A percentile compares a stretch with the other conserved stretches of the same genome.
Conservation (phyloP, 1,140 invertebrate species). For the Portunus trituberculatus region DNA sequence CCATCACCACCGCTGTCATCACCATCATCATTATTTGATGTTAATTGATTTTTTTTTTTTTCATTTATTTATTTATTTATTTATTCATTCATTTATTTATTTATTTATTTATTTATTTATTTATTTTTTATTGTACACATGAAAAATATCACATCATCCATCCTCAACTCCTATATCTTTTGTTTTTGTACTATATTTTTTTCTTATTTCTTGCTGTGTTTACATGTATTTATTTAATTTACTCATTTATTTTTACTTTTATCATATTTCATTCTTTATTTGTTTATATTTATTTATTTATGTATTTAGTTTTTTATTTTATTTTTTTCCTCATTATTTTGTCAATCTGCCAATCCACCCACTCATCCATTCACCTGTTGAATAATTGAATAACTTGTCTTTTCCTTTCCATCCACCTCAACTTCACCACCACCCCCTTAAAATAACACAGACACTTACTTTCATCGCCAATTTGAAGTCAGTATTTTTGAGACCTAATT, state of each 20-base stretch:
- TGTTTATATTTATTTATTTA: too few species aligned
- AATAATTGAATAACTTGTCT: background rate
- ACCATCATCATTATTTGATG: too few species aligned
- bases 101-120: background rate
- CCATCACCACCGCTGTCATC: background rate
- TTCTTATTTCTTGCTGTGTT: background rate
- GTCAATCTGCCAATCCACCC: too few species aligned
- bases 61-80: too few species aligned
- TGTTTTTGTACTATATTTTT: background rate
- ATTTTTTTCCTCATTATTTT: background rate
- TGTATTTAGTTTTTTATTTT: too few species aligned
- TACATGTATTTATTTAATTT: background rate
- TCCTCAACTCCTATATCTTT: background rate
- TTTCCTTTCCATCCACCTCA: background rate
- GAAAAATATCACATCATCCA: background rate
- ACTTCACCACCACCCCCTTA: background rate
- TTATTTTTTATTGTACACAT: background rate
- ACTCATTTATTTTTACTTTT: background rate
- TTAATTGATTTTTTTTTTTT: too few species aligned
- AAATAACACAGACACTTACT: background rate
- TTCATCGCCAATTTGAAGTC: background rate
- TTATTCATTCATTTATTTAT: background rate
- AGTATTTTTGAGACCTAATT: constrained; percentile 53
- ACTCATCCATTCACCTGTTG: background rate
- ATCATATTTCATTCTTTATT: too few species aligned